These are phyloP conservation scores for Oncorhynchus keta DNA, from an alignment of 2,113 vertebrate genomes.

Conservation along the genomic window DNA sequence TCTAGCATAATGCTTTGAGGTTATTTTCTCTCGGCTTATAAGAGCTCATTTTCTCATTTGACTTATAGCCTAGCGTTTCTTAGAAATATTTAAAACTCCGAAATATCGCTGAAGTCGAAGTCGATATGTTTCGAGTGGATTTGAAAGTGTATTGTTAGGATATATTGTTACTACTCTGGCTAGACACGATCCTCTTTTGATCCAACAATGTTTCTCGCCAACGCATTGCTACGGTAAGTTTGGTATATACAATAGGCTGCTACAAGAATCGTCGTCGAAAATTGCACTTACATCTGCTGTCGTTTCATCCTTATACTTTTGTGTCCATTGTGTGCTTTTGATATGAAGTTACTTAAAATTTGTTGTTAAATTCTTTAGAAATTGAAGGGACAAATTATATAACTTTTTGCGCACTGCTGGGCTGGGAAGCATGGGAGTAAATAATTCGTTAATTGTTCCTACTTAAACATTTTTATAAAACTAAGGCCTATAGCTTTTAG, in stretches of 20 bases:
- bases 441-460: not conserved
- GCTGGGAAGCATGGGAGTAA: not conserved
- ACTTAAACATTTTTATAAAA: not conserved
- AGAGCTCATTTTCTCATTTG: conserved; percentile 30
- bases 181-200: conserved; percentile 75
- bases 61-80: not conserved
- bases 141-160: conserved; percentile 22
- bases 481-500: not conserved
- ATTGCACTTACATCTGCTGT: conserved; percentile 44
- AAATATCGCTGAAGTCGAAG: not conserved
- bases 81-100: not conserved
- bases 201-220: conserved; percentile 77
- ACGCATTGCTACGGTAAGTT: conserved; percentile 83
- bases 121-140: conserved; percentile 54
- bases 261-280: too few species aligned
- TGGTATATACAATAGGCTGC: conserved; percentile 67
- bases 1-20: conserved; percentile 50
- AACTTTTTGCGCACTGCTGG: not conserved
- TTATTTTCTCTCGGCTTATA: conserved; percentile 57
- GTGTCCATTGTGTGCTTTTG: not conserved
- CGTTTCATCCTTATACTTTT: conserved; percentile 23
- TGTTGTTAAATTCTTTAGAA: not conserved
- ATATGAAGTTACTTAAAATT: not conserved
- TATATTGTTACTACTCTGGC: conserved; percentile 61
- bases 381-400: not conserved